Conservation (phyloP, 2,797 vertebrate species). For the Channallabes apus region DNA sequence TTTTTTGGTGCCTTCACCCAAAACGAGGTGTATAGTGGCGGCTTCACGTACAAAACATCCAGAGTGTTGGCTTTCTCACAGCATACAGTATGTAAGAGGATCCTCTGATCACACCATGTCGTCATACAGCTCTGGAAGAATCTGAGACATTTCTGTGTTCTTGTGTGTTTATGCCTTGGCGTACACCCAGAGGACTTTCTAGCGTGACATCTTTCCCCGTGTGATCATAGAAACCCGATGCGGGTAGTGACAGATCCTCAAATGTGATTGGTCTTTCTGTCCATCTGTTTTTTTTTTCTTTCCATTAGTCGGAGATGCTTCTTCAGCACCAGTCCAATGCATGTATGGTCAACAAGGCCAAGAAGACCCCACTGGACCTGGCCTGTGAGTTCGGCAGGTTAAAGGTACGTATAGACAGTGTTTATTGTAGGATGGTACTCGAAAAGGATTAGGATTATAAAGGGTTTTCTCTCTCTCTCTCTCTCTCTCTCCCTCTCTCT, state of each 20-base stretch:
- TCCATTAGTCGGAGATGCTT: slow-evolving; percentile 87
- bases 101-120: slow-evolving; percentile 8
- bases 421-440: neutral
- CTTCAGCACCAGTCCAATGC: slow-evolving; percentile 96
- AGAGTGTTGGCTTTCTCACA: slow-evolving; percentile 40
- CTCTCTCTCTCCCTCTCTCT: too few relatives aligned
- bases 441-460: neutral
- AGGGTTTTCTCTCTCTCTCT: neutral
- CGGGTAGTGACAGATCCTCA: neutral
- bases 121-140: slow-evolving; percentile 30
- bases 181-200: slow-evolving; percentile 35
- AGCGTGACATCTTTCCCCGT: slow-evolving; percentile 21
- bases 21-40: slow-evolving; percentile 29
- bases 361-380: slow-evolving; percentile 91
- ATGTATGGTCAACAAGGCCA: slow-evolving; percentile 85
- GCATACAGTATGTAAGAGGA: slow-evolving; percentile 45
- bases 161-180: slow-evolving; percentile 19
- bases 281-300: neutral
- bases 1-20: neutral
- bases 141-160: slow-evolving; percentile 27
- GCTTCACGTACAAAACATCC: slow-evolving; percentile 30
- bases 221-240: slow-evolving; percentile 35
- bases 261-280: slow-evolving; percentile 21
- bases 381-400: slow-evolving; percentile 92
- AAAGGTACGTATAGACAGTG: slow-evolving; percentile 74